A percentile compares a stretch with the other conserved stretches of the same genome.
Conservation (phyloP, 1,140 invertebrate genomes). For the Musca domestica region DNA sequence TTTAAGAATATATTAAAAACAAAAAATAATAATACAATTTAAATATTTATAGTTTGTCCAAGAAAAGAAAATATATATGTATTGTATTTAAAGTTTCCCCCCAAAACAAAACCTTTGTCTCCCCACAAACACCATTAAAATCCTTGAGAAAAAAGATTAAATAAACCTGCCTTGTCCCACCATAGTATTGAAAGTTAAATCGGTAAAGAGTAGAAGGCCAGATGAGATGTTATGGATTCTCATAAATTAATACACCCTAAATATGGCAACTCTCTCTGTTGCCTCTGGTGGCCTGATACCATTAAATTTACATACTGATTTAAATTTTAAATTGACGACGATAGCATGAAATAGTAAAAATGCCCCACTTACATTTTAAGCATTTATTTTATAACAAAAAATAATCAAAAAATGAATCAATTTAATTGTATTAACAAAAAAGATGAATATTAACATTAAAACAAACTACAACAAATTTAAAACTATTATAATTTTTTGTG, state of each 20-base stretch:
- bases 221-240: too few species aligned
- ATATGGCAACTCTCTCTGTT: too few species aligned
- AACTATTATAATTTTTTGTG: conserved; percentile 16
- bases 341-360: background rate
- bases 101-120: background rate
- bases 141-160: background rate
- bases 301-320: background rate
- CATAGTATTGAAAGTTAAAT: too few species aligned
- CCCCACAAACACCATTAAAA: background rate
- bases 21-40: background rate
- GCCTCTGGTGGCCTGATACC: too few species aligned
- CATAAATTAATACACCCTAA: too few species aligned
- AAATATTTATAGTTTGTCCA: background rate
- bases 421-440: conserved; percentile 5
- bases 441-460: conserved; percentile 7
- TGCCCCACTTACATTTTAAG: background rate
- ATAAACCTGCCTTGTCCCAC: background rate
- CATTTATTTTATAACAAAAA: background rate
- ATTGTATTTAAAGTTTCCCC: background rate
- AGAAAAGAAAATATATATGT: background rate
- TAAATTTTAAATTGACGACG: background rate
- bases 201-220: too few species aligned
- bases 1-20: background rate
- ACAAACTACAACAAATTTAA: conserved; percentile 10
- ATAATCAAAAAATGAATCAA: conserved; percentile 3